phyloP scores from a whole-genome alignment of 2,797 vertebrate species.

The Coreius guichenoti region DNA sequence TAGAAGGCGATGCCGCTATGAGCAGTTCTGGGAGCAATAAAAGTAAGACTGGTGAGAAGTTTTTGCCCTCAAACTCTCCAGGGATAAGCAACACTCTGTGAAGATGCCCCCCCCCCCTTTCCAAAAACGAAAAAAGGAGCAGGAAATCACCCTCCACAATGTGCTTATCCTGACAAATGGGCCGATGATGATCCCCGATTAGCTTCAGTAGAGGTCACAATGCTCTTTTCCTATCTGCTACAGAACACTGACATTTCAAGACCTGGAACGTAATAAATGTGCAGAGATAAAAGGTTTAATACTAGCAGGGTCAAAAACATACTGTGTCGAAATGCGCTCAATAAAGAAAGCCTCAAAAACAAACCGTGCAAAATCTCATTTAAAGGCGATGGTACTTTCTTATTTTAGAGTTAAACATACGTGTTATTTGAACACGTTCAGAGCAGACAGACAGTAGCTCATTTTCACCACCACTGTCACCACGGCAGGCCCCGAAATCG shows the following conservation, averaged over 20 bases:
- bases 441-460: constrained; percentile 44
- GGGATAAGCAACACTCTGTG: constrained; percentile 1
- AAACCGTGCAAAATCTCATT: constrained; percentile 2
- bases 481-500: constrained; percentile 56
- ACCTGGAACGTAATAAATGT: constrained; percentile 32
- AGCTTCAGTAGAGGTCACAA: constrained; percentile 70
- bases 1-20: constrained; percentile 67
- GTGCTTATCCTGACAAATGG: constrained; percentile 71
- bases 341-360: constrained; percentile 12
- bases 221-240: constrained; percentile 48
- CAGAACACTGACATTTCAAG: constrained; percentile 40
- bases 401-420: constrained; percentile 2
- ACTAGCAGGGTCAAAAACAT: constrained; percentile 11
- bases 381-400: neutral
- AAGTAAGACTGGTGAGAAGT: constrained; percentile 21
- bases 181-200: constrained; percentile 73
- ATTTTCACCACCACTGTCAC: constrained; percentile 11
- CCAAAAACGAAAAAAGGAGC: constrained; percentile 31
- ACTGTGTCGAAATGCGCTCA: neutral
- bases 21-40: constrained; percentile 70
- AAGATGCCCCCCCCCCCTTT: constrained; percentile 29
- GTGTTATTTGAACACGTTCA: constrained; percentile 31
- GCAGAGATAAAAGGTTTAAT: constrained; percentile 33
- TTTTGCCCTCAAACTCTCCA: constrained; percentile 5
- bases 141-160: constrained; percentile 37